Conservation (phyloP, 2,113 vertebrate species). For the Budorcas taxicolor region DNA sequence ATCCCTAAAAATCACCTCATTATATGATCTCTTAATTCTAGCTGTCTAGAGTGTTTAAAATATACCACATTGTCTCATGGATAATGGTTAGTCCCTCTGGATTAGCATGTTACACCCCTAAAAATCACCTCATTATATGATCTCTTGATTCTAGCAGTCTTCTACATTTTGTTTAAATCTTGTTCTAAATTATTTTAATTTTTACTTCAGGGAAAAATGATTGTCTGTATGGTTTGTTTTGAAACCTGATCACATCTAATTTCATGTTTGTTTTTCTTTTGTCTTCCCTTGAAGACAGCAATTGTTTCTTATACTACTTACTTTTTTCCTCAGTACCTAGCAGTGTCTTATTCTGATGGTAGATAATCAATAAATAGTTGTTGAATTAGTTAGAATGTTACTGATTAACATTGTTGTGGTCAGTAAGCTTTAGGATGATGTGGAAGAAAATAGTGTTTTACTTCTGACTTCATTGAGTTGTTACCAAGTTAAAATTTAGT, state of each 20-base stretch:
- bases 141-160: not conserved
- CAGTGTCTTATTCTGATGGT: conserved; percentile 1
- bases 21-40: not conserved
- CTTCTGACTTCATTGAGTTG: not conserved
- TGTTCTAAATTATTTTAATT: conserved; percentile 20
- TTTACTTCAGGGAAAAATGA: not conserved
- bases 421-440: not conserved
- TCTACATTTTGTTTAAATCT: not conserved
- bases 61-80: not conserved
- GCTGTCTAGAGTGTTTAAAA: not conserved
- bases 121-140: not conserved
- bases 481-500: conserved; percentile 33
- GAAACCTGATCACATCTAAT: not conserved
- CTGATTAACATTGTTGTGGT: not conserved
- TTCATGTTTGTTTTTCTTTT: conserved; percentile 28
- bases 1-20: not conserved
- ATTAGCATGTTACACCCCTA: not conserved
- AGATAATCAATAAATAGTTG: conserved; percentile 1
- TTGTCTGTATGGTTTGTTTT: conserved; percentile 1
- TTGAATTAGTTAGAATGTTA: conserved; percentile 28
- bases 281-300: not conserved
- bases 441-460: conserved; percentile 29
- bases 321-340: not conserved
- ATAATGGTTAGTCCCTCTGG: not conserved
- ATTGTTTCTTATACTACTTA: not conserved